Evolutionary conservation across 2,113 vertebrate species (phyloP), one percentile per base, ranked within the genome.

Genomic region (Hemichromis elongatus): DNA sequence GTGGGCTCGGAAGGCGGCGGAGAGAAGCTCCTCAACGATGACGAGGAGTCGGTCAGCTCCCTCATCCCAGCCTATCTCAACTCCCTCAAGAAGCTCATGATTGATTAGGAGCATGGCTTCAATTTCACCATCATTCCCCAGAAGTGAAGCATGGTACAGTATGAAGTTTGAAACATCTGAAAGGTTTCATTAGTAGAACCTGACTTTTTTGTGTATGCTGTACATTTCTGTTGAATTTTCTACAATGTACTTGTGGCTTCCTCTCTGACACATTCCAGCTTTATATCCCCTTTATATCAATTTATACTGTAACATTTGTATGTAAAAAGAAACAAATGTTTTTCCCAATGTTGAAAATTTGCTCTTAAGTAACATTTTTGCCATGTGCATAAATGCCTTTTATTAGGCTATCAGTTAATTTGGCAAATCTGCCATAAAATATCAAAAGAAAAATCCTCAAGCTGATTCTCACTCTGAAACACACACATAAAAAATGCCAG

Each of bases 31-130:
- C 92, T 96, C 35, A 94, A 93, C 3, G 96, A 96, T 4, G 96
- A 96, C 18, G 89, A 94, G 6, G 95, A 96, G 28, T 93, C 96
- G 0, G 92, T 96, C 86, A 96, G 89, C 92, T 97, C 96, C 55
- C 95, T 97, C 78, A 96, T 97, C 90, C 96, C 96, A 2, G 94
- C 95, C 2, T 97, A 97, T 86, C 94, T 97, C 61, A 94, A 97
- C 89, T 97, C 96, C 6, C 93, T 97, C 19, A 96, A 96, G 90
- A 97, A 97, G 86, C 95, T 97, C 45, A 96, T 96, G 95, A 94
- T 96, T 4, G 96, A 97, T 28, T 96, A 95, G 85, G 82, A 24
- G 26, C 9, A 7, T 6, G 8, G 37, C 30, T 1, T 59, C 7
- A 28, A 1, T 6, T 1, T 6, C 18, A 47, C 24, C 78, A 30